These are phyloP conservation scores for Philopotamus ludificatus DNA, from an alignment of 1,140 invertebrate genomes.

Conservation along the genomic window DNA sequence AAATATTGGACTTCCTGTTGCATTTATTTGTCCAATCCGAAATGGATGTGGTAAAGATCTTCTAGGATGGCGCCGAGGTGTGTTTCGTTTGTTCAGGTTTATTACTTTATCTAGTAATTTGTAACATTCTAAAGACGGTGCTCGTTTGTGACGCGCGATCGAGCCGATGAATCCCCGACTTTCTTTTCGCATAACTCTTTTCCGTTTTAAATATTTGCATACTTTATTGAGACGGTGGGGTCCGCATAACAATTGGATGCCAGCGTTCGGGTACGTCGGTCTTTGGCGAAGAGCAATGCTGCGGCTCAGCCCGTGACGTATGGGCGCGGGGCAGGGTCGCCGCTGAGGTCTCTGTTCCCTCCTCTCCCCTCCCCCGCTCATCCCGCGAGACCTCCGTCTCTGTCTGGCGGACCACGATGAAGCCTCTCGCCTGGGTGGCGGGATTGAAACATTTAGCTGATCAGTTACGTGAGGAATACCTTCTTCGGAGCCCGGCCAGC, in stretches of 20 bases:
- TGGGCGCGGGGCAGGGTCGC: constrained; percentile 3
- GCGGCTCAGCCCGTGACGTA: neutral
- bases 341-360: constrained; percentile 1
- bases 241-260: too few species aligned
- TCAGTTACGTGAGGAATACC: constrained; percentile 35
- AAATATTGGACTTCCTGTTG: constrained; percentile 39
- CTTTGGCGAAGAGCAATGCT: constrained; percentile 4
- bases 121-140: too few species aligned
- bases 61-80: constrained; percentile 31
- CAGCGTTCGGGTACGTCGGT: constrained; percentile 26
- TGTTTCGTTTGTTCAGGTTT: too few species aligned
- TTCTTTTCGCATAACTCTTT: too few species aligned
- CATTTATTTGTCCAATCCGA: constrained; percentile 5
- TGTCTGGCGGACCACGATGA: neutral
- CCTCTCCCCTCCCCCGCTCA: neutral
- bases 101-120: too few species aligned
- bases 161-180: too few species aligned
- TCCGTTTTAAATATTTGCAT: too few species aligned
- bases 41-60: constrained; percentile 14
- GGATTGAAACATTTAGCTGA: constrained; percentile 36
- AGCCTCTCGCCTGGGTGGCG: constrained; percentile 29
- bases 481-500: neutral
- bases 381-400: neutral
- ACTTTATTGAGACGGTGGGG: too few species aligned
- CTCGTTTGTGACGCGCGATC: too few species aligned